These are phyloP conservation scores for Cygnus atratus DNA, from an alignment of 2,113 vertebrate species.

Conservation along the genomic window DNA sequence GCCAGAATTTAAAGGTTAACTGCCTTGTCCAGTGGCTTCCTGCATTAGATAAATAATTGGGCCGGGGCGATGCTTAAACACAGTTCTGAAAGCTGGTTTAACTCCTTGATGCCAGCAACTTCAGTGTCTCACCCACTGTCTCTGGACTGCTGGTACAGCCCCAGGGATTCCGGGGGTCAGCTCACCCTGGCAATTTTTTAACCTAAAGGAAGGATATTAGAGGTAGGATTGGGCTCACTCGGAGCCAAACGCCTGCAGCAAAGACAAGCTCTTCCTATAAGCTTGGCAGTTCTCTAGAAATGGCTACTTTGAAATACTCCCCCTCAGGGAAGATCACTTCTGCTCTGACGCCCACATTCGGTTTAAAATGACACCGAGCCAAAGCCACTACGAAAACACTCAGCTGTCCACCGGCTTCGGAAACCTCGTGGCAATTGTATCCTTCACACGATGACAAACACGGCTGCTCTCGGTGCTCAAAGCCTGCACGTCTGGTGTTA, in stretches of 20 bases:
- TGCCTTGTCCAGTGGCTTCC: slow-evolving; percentile 41
- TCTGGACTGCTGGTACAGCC: not conserved
- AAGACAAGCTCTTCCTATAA: not conserved
- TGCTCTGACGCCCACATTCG: fast-evolving
- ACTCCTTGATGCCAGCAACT: not conserved
- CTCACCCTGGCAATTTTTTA: not conserved
- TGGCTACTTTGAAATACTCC: not conserved
- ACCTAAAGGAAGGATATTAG: not conserved
- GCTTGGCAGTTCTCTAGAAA: not conserved
- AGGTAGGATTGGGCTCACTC: not conserved
- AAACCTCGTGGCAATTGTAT: not conserved
- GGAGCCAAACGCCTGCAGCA: slow-evolving; percentile 1
- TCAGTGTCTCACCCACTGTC: not conserved
- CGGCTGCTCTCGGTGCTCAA: not conserved
- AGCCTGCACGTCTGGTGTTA: fast-evolving
- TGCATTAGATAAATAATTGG: slow-evolving; percentile 53
- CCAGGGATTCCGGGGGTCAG: fast-evolving
- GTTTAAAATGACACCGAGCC: not conserved
- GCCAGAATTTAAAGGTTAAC: slow-evolving; percentile 53
- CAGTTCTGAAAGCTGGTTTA: slow-evolving; percentile 5
- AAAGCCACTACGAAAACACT: not conserved
- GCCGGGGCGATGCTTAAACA: not conserved
- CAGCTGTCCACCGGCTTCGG: fast-evolving
- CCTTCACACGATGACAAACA: not conserved
- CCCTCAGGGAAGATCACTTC: not conserved